phyloP scores from a whole-genome alignment of 2,797 vertebrate genomes.

The Chanos chanos region DNA sequence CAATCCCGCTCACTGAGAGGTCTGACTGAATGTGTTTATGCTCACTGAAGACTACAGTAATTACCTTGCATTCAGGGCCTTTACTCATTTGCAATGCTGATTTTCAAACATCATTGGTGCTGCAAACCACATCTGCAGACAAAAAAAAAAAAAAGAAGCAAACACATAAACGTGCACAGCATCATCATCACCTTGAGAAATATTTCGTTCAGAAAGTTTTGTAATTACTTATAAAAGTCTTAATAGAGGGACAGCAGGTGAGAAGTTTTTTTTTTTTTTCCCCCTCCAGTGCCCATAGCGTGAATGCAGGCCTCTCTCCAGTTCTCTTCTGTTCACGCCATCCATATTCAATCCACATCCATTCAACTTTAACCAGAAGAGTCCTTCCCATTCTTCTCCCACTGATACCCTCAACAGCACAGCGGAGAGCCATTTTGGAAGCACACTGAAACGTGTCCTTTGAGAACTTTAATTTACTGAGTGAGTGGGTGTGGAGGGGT shows the following conservation, averaged over 20 bases:
- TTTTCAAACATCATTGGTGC: slow-evolving; percentile 6
- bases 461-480: slow-evolving; percentile 36
- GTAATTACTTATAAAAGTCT: slow-evolving; percentile 33
- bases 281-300: slow-evolving; percentile 1
- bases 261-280: too few relatives aligned
- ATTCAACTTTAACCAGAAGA: slow-evolving; percentile 44
- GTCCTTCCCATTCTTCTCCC: slow-evolving; percentile 4
- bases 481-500: too few relatives aligned
- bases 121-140: slow-evolving; percentile 26
- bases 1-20: neutral
- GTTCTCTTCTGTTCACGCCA: slow-evolving; percentile 21
- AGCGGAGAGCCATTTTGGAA: slow-evolving; percentile 37
- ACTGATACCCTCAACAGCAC: slow-evolving; percentile 2
- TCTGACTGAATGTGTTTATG: neutral
- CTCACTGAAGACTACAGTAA: slow-evolving; percentile 20
- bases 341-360: slow-evolving; percentile 40
- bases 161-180: slow-evolving; percentile 9
- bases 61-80: slow-evolving; percentile 31
- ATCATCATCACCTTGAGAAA: slow-evolving; percentile 32
- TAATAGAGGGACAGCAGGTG: too few relatives aligned
- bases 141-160: too few relatives aligned
- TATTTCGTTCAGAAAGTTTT: slow-evolving; percentile 19
- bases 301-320: slow-evolving; percentile 7
- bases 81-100: slow-evolving; percentile 24
- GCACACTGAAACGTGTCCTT: slow-evolving; percentile 47